Conservation (phyloP, 2,797 vertebrate species). For the Melopsittacus undulatus region DNA sequence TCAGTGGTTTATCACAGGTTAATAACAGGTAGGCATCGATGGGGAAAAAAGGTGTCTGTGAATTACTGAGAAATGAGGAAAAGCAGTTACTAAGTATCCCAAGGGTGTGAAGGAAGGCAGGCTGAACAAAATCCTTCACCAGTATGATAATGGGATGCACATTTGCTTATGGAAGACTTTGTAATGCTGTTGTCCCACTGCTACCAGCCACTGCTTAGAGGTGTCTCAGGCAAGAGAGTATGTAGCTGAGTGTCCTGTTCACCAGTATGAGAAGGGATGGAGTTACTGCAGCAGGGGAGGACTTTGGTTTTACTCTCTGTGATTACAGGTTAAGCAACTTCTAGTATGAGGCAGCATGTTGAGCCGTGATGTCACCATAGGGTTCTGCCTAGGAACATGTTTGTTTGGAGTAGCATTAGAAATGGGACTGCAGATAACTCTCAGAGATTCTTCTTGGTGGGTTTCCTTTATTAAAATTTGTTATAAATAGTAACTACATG, state of each 20-base stretch:
- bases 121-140: neutral
- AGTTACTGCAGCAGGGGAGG: neutral
- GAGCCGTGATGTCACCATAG: neutral
- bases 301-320: neutral
- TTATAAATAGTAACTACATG: neutral
- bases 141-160: rapidly evolving
- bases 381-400: neutral
- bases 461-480: neutral
- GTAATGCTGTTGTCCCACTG: neutral
- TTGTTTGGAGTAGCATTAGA: neutral
- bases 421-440: neutral
- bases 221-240: neutral
- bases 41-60: neutral
- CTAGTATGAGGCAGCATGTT: neutral
- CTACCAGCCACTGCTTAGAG: neutral
- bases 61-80: neutral
- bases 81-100: neutral
- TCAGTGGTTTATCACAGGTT: neutral
- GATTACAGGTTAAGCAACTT: neutral
- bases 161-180: neutral
- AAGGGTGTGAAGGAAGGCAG: neutral
- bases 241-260: neutral
- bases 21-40: neutral
- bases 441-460: neutral
- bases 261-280: too few species aligned